Evolutionary conservation across 2,888 invertebrate species (phyloP).

Genomic region (Drosophila falleni): DNA sequence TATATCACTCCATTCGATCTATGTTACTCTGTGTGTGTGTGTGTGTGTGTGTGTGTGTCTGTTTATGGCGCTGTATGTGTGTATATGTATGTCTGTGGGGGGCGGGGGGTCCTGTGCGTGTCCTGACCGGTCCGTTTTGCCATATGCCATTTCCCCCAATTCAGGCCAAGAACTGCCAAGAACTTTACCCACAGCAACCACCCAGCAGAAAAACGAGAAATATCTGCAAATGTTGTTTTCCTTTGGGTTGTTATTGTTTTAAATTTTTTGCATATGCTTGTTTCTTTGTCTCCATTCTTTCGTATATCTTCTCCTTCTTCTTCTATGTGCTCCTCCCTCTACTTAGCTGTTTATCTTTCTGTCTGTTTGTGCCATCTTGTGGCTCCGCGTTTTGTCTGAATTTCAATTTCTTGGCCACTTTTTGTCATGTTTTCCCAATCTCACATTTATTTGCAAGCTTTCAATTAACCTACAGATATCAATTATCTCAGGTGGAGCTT

Average conservation of each 20-base stretch:
- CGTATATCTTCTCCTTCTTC: not conserved
- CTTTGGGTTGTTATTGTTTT: slow-evolving; percentile 82
- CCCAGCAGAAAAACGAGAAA: slow-evolving; percentile 49
- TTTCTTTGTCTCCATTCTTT: slow-evolving; percentile 25
- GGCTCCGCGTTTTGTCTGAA: slow-evolving; percentile 6
- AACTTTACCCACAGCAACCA: slow-evolving; percentile 27
- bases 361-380: slow-evolving; percentile 29
- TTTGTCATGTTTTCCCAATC: slow-evolving; percentile 20
- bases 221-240: slow-evolving; percentile 82
- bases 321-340: not conserved
- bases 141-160: slow-evolving; percentile 13
- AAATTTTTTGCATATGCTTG: slow-evolving; percentile 69
- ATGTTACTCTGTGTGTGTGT: slow-evolving; percentile 30
- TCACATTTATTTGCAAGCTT: slow-evolving; percentile 18
- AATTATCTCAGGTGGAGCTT: slow-evolving; percentile 13
- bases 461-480: slow-evolving; percentile 25
- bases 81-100: slow-evolving; percentile 34
- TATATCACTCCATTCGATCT: slow-evolving; percentile 77
- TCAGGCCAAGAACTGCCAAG: slow-evolving; percentile 5
- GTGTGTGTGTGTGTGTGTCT: slow-evolving; percentile 17
- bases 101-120: slow-evolving; percentile 38
- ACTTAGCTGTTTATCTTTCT: not conserved
- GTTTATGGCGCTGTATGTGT: not conserved
- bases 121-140: slow-evolving; percentile 69
- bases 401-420: slow-evolving; percentile 30